Conservation (phyloP, 1,140 invertebrate species). For the Lycorma delicatula region DNA sequence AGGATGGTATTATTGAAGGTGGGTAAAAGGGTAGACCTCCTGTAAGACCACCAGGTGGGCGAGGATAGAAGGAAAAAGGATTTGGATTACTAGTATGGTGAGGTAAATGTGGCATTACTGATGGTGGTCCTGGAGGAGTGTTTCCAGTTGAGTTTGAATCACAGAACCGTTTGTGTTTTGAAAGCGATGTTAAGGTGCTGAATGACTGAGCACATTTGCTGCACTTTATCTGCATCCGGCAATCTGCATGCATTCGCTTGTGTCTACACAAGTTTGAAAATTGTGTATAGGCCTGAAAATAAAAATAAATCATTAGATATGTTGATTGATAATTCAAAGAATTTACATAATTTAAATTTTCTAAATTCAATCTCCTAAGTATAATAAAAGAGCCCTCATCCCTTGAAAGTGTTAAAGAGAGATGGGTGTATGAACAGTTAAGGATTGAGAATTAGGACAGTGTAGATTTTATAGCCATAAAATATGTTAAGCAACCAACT, state of each 20-base stretch:
- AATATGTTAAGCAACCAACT: too few species aligned
- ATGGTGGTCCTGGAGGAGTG: conserved; percentile 10
- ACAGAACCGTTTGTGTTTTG: conserved; percentile 78
- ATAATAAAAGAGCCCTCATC: too few species aligned
- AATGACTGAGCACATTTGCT: conserved; percentile 87
- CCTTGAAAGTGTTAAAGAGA: neutral
- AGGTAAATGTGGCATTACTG: conserved; percentile 29
- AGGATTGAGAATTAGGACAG: neutral
- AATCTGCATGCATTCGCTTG: conserved; percentile 95
- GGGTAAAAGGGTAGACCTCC: conserved; percentile 49
- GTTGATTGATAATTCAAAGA: too few species aligned
- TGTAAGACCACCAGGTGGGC: conserved; percentile 42
- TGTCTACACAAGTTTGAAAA: conserved; percentile 99
- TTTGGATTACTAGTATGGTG: conserved; percentile 46
- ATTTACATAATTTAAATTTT: too few species aligned
- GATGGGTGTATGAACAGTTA: too few species aligned
- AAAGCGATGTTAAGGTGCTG: conserved; percentile 72
- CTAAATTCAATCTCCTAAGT: too few species aligned
- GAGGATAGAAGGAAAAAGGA: conserved; percentile 58
- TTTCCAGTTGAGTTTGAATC: conserved; percentile 44
- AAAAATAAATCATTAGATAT: conserved; percentile 28
- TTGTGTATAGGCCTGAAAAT: conserved; percentile 92
- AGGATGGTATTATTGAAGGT: conserved; percentile 48
- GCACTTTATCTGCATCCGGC: conserved; percentile 82
- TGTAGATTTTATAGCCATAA: too few species aligned